Evolutionary conservation across 2,888 invertebrate genomes (phyloP), one percentile per base, ranked within the genome.

Genomic region (Acanthopleura granulata): DNA sequence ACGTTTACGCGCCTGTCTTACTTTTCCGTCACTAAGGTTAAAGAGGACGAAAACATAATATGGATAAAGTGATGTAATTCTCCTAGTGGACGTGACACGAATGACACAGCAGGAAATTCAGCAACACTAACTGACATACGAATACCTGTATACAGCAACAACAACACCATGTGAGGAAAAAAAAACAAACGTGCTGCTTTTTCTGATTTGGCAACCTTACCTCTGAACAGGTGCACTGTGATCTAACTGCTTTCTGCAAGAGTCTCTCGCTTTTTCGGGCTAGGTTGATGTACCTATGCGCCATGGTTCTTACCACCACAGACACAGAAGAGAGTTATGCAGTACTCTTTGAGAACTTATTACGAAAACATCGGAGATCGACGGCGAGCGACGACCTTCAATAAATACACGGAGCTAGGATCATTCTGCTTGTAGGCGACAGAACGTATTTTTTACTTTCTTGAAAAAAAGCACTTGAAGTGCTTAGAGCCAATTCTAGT

Each of bases 191-290:
- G 9, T 40, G 40, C 40, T 40, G 40, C 9, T 40, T 40, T 40
- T n/a, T 40, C 9, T 40, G 9, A 40, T 40, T 40, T 40, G 3
- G 9, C 40, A 40, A 49, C 18, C 71, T 50, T 49, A 80, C 79
- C 78, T 80, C 77, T 40, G 72, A 74, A 29, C 50, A 61, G 18
- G 76, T 73, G 62, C 70, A 75, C 62, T 79, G 79, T 71, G 75
- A 77, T 11, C 77, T 77, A 15, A 79, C 18, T 14, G 80, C 73
- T 78, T 77, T 77, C 62, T 79, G 79, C 0, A 84, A 75, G 3
- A 82, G 74, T 66, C 79, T 74, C 75, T 84, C 83, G 27, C 81
- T 77, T 72, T 75, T 81, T n/a, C 75, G 74, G 15, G 79, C 81
- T 61, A 80, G 70, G 25, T 78, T 73, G 40, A 79, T 77, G 62